phyloP scores from a whole-genome alignment of 1,140 invertebrate genomes.

The Calosoma granatense region DNA sequence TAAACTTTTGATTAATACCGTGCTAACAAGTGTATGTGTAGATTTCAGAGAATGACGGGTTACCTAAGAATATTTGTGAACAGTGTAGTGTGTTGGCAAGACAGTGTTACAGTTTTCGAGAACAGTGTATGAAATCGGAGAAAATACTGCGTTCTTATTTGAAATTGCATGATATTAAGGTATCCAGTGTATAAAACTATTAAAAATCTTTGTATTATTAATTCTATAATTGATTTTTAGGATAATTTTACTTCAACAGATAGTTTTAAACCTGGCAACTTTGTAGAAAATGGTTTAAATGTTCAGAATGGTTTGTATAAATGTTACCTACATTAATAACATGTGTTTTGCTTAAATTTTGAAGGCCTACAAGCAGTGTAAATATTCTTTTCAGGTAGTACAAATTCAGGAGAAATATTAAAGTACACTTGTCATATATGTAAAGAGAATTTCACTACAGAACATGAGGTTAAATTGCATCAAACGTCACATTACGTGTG shows the following conservation, averaged over 20 bases:
- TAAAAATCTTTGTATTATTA: background rate
- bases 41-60: conserved; percentile 14
- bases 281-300: background rate
- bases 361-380: background rate
- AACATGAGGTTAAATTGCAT: background rate
- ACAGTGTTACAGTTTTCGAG: conserved; percentile 16
- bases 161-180: conserved; percentile 10
- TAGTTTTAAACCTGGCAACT: background rate
- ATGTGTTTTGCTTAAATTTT: background rate
- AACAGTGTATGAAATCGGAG: conserved; percentile 16
- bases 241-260: background rate
- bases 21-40: conserved; percentile 1
- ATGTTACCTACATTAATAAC: background rate
- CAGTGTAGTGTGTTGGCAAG: conserved; percentile 11
- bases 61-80: conserved; percentile 14
- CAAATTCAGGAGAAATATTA: background rate
- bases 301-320: background rate
- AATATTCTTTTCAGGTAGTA: background rate
- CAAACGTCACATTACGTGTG: background rate
- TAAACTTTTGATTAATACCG: background rate
- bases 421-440: background rate
- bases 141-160: conserved; percentile 3
- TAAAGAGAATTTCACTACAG: background rate
- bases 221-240: background rate
- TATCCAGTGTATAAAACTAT: background rate